phyloP scores from a whole-genome alignment of 2,888 invertebrate species.

The Campoletis raptor region DNA sequence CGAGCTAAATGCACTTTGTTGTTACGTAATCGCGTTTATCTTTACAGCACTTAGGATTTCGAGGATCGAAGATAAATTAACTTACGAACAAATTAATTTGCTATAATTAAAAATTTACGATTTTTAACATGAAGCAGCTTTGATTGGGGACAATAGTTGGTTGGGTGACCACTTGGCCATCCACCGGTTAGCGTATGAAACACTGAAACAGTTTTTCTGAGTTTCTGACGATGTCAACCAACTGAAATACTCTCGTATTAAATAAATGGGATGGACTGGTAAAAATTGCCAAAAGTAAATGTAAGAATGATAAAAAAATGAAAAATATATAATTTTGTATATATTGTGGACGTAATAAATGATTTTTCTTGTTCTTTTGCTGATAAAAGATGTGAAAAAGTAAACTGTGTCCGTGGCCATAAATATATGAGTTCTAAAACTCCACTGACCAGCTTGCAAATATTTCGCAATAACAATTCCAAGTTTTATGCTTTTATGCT shows the following conservation, averaged over 20 bases:
- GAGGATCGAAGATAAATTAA: not conserved
- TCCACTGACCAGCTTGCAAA: conserved; percentile 27
- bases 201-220: too few relatives aligned
- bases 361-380: not conserved
- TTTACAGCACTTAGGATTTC: not conserved
- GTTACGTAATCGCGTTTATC: conserved; percentile 52
- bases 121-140: not conserved
- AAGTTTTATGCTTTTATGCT: conserved; percentile 47
- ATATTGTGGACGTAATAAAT: not conserved
- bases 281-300: too few relatives aligned
- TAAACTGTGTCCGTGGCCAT: not conserved
- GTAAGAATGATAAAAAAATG: too few relatives aligned
- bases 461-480: conserved; percentile 51
- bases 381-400: conserved; percentile 9
- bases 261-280: too few relatives aligned
- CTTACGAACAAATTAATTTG: not conserved
- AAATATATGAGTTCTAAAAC: conserved; percentile 13
- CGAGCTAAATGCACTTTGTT: conserved; percentile 16
- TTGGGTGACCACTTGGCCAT: too few relatives aligned
- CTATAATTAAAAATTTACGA: not conserved
- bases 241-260: too few relatives aligned
- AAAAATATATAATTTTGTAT: too few relatives aligned
- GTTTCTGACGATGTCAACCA: too few relatives aligned
- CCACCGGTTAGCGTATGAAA: too few relatives aligned
- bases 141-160: too few relatives aligned